phyloP scores from a whole-genome alignment of 2,888 invertebrate species.

The Thyatira batis region DNA sequence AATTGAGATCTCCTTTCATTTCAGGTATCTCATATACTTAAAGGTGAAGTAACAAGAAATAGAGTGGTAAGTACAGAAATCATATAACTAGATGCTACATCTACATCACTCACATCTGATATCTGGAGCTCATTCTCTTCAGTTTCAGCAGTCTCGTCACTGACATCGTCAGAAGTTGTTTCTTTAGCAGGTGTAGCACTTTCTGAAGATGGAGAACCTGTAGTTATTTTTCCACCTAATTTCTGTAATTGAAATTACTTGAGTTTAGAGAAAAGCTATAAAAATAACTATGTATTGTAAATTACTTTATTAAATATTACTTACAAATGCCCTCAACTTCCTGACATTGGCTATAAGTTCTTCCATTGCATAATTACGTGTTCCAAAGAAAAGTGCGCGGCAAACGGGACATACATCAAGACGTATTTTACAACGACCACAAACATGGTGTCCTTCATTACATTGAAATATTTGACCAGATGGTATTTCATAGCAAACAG shows the following conservation, averaged over 20 bases:
- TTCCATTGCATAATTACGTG: constrained; percentile 81
- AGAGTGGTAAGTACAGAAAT: too few relatives aligned
- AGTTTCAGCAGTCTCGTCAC: constrained; percentile 46
- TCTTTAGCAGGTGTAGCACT: constrained; percentile 49
- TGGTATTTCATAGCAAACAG: constrained; percentile 81
- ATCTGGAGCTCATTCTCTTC: constrained; percentile 49
- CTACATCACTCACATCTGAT: constrained; percentile 46
- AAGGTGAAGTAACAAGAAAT: too few relatives aligned
- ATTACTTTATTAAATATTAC: constrained; percentile 29
- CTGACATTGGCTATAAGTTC: constrained; percentile 75
- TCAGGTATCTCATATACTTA: constrained; percentile 29
- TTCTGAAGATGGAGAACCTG: constrained; percentile 49
- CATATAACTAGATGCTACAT: too few relatives aligned
- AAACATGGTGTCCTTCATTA: constrained; percentile 81
- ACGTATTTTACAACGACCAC: constrained; percentile 72
- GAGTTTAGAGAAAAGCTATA: background rate
- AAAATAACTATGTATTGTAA: background rate
- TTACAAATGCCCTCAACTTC: constrained; percentile 71
- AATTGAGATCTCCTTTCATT: constrained; percentile 10
- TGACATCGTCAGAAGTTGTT: constrained; percentile 45
- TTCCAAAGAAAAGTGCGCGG: constrained; percentile 72
- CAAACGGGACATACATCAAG: constrained; percentile 79
- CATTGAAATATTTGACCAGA: constrained; percentile 77
- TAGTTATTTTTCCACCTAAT: constrained; percentile 64
- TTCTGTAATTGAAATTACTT: constrained; percentile 46